Percentiles rank a stretch among this genome's conserved stretches.
Evolutionary conservation across 2,113 vertebrate genomes (phyloP).

Genomic region (Pseudois nayaur): DNA sequence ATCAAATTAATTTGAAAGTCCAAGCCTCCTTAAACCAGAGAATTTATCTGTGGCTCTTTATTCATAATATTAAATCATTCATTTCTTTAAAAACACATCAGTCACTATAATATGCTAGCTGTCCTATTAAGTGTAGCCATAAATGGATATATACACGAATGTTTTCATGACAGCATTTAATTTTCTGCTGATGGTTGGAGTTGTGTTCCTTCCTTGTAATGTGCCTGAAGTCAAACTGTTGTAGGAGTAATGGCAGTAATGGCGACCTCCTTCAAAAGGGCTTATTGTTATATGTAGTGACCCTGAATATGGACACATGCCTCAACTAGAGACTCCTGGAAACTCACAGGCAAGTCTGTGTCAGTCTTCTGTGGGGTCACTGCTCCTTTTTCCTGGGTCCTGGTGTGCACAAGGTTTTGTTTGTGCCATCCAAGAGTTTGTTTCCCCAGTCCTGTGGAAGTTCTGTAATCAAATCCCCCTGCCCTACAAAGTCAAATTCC

Average conservation of each 20-base stretch:
- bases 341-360: neutral
- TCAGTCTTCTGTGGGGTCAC: neutral
- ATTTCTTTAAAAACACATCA: neutral
- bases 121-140: neutral
- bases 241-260: neutral
- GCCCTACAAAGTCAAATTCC: neutral
- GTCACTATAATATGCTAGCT: neutral
- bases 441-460: neutral
- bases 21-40: neutral
- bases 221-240: neutral
- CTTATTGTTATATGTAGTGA: neutral
- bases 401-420: neutral
- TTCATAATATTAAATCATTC: neutral
- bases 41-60: neutral
- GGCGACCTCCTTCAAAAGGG: neutral
- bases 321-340: neutral
- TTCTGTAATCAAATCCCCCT: neutral
- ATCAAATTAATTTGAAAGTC: neutral
- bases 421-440: neutral
- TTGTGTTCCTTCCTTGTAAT: neutral
- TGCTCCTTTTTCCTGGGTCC: neutral
- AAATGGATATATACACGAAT: neutral
- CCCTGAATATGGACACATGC: neutral
- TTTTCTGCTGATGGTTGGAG: neutral
- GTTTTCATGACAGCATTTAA: neutral